Evolutionary conservation across 1,140 invertebrate genomes (phyloP).

Genomic region (Trypoxylus dichotomus): DNA sequence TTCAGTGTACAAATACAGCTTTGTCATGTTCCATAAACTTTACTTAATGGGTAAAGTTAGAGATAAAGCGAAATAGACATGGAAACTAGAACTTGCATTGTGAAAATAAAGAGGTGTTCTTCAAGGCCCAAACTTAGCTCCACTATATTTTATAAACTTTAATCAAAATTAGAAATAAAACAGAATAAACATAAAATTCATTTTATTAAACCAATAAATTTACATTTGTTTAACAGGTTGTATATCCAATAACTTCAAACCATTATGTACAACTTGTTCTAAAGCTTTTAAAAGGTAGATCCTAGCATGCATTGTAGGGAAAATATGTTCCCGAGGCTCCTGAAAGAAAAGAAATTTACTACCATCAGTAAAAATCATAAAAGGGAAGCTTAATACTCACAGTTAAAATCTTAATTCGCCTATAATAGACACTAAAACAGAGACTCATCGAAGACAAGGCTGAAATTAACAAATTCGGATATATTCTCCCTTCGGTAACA

Average conservation of each 20-base stretch:
- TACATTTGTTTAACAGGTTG: constrained; percentile 67
- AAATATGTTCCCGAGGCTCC: constrained; percentile 64
- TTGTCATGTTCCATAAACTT: too few species aligned
- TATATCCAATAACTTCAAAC: constrained; percentile 64
- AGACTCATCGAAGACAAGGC: constrained; percentile 65
- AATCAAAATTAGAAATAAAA: not conserved
- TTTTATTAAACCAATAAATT: constrained; percentile 34
- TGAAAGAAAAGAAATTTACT: constrained; percentile 51
- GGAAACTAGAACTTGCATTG: too few species aligned
- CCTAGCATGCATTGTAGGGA: constrained; percentile 65
- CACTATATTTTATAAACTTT: too few species aligned
- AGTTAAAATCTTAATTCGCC: constrained; percentile 65
- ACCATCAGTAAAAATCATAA: constrained; percentile 36
- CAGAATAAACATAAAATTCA: not conserved
- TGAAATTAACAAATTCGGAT: constrained; percentile 64
- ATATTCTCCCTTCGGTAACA: constrained; percentile 54
- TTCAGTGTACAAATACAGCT: too few species aligned
- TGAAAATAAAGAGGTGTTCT: too few species aligned
- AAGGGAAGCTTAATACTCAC: constrained; percentile 54
- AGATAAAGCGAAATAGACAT: too few species aligned
- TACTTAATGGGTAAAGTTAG: too few species aligned
- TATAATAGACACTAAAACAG: constrained; percentile 72
- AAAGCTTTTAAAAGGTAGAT: constrained; percentile 67
- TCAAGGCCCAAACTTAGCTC: too few species aligned
- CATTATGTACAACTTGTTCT: constrained; percentile 63